Percentiles rank a stretch among this genome's conserved stretches.
Conservation (phyloP, 2,797 vertebrate genomes). For the Hirundo rustica region DNA sequence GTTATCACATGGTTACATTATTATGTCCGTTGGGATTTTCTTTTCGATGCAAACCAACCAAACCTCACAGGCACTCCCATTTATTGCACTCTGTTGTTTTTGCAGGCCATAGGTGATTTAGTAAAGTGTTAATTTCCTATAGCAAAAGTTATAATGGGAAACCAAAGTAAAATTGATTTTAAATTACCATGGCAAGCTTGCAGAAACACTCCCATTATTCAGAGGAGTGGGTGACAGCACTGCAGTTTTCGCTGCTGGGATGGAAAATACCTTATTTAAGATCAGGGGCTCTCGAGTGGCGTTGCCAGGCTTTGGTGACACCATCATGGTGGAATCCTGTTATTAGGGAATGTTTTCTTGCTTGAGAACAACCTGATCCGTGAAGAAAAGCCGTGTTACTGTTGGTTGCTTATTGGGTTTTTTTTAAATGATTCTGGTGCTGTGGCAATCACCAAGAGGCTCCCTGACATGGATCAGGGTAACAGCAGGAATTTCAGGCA, state of each 20-base stretch:
- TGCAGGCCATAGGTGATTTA: slow-evolving; percentile 26
- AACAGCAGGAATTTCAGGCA: background rate
- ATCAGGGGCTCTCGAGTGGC: background rate
- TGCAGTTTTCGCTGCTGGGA: background rate
- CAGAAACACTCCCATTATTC: slow-evolving; percentile 41
- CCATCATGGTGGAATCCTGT: background rate
- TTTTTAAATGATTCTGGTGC: background rate
- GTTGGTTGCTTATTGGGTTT: background rate
- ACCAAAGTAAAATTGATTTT: slow-evolving; percentile 57
- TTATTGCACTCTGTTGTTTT: background rate
- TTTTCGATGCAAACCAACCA: background rate
- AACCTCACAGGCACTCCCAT: background rate
- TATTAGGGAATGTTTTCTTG: background rate
- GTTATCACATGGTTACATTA: background rate
- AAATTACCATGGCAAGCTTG: slow-evolving; percentile 52
- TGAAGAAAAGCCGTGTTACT: fast-evolving
- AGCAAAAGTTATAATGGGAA: slow-evolving; percentile 52
- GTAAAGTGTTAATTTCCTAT: slow-evolving; percentile 54
- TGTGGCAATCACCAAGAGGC: background rate
- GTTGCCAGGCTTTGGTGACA: background rate
- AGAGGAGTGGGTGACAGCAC: slow-evolving; percentile 3
- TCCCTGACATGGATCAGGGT: background rate
- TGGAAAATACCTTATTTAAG: background rate
- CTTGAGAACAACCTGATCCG: background rate
- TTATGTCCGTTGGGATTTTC: background rate